Percentiles rank a stretch among this genome's conserved stretches.
These are phyloP conservation scores for Characodon lateralis DNA, from an alignment of 2,797 vertebrate genomes.

Conservation along the genomic window DNA sequence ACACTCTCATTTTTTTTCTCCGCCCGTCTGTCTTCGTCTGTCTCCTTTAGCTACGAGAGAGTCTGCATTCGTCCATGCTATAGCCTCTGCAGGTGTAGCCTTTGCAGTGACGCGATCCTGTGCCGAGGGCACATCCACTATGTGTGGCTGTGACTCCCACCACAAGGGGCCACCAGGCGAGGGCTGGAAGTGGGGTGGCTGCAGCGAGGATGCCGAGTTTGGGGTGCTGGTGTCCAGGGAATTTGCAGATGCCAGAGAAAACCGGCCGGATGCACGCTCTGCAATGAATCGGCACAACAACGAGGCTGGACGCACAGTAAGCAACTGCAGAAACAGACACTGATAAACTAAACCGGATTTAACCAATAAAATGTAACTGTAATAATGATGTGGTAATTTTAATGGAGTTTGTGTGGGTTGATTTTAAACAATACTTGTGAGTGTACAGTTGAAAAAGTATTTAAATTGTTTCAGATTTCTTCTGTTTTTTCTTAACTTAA, in stretches of 20 bases:
- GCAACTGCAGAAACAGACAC: slow-evolving; percentile 1
- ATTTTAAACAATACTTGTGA: neutral
- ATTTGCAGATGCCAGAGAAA: slow-evolving; percentile 95
- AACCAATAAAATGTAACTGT: neutral
- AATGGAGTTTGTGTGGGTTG: neutral
- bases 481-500: neutral
- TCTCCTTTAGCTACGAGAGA: slow-evolving; percentile 89
- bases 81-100: slow-evolving; percentile 94
- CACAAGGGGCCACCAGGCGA: slow-evolving; percentile 95
- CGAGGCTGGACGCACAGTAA: slow-evolving; percentile 94
- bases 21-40: slow-evolving; percentile 28
- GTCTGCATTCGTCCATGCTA: slow-evolving; percentile 96
- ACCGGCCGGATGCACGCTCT: slow-evolving; percentile 93
- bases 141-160: slow-evolving; percentile 95
- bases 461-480: neutral
- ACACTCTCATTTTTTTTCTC: slow-evolving; percentile 29
- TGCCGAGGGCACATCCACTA: slow-evolving; percentile 91
- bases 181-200: slow-evolving; percentile 99
- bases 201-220: slow-evolving; percentile 97
- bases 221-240: slow-evolving; percentile 96
- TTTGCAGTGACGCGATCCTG: slow-evolving; percentile 95
- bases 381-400: too few species aligned
- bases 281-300: slow-evolving; percentile 99
- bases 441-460: neutral
- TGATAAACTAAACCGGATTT: neutral